phyloP scores from a whole-genome alignment of 2,888 invertebrate genomes.

The Drosophila austrosaltans region DNA sequence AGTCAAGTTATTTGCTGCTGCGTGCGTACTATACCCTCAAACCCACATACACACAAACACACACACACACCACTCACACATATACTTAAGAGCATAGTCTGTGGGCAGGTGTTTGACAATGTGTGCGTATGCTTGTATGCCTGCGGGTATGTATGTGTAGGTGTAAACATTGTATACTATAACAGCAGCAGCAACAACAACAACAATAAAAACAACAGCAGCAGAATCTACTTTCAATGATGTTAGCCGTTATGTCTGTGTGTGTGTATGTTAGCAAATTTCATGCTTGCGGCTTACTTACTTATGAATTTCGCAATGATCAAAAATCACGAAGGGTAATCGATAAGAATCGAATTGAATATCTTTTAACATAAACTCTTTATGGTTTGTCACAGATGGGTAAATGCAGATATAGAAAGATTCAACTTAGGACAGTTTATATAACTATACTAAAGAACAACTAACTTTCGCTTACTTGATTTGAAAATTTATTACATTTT shows the following conservation, averaged over 20 bases:
- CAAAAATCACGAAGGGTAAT: constrained; percentile 55
- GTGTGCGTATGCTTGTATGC: constrained; percentile 60
- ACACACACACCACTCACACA: constrained; percentile 25
- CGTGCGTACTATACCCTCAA: constrained; percentile 68
- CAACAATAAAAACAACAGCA: constrained; percentile 27
- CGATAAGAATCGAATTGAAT: too few relatives aligned
- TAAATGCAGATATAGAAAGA: too few relatives aligned
- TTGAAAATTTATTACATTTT: too few relatives aligned
- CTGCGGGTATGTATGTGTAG: constrained; percentile 34
- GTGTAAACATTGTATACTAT: constrained; percentile 36
- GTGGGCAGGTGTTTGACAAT: constrained; percentile 61
- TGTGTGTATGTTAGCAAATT: neutral
- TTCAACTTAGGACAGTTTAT: too few relatives aligned
- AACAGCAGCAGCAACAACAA: constrained; percentile 34
- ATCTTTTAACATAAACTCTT: too few relatives aligned
- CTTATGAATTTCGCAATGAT: constrained; percentile 51
- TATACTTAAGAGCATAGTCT: constrained; percentile 18
- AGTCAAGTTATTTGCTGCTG: constrained; percentile 73
- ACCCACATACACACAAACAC: constrained; percentile 35
- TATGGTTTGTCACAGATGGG: too few relatives aligned
- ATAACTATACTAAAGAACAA: too few relatives aligned
- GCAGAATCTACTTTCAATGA: constrained; percentile 38
- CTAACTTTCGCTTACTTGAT: too few relatives aligned
- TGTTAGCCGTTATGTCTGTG: neutral
- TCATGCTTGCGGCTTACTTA: constrained; percentile 2